Base-by-base conservation (phyloP, 1,140 invertebrate genomes). In the Drosophila jambulina region DNA sequence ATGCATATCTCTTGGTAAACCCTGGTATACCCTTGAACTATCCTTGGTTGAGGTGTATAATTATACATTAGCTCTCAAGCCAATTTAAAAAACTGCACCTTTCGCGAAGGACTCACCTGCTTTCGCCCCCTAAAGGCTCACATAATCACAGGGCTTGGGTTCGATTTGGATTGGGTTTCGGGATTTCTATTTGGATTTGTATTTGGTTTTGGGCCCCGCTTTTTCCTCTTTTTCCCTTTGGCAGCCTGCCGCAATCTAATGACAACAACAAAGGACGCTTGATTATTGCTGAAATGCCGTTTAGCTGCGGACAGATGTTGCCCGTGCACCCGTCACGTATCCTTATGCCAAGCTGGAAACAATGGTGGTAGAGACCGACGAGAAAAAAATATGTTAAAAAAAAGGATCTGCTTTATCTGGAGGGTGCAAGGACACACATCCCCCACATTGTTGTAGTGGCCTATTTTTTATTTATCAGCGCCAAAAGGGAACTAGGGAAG, bases 271-370 rank as follows among this genome's bases (percentile, higher is more conserved):
- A 74, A 51, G 45, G 54, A 19, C n/a, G 4, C 25, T 49, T 82
- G 74, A 82, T 78, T 82, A 69, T 78, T 74, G 74, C 62, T 67
- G 79, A 67, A 81, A 76, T 64, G 61, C 58, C 74, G 60, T 67
- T 77, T 71, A 72, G 78, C 40, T 64, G 58, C 67, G 72, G 63
- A 45, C 78, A 74, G 51, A 65, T 75, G 70, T 72, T 71, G 54
- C 54, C 34, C 34, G 25, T 68, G 46, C 46, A 51, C 19, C 32
- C 21, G 62, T 78, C 70, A 46, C 64, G 38, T 57, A 76, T 76
- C 60, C 53, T 34, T 71, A 49, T 58, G 67, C 65, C 21, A 58
- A 23, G 69, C 32, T 57, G 67, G 53, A 58, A 59, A 72, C 67
- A 72, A 72, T 49, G 53, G 49, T 27, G 42, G 21, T 53, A 25